Base-by-base conservation (phyloP, 2,797 vertebrate species). In the Gobionotothen gibberifrons region DNA sequence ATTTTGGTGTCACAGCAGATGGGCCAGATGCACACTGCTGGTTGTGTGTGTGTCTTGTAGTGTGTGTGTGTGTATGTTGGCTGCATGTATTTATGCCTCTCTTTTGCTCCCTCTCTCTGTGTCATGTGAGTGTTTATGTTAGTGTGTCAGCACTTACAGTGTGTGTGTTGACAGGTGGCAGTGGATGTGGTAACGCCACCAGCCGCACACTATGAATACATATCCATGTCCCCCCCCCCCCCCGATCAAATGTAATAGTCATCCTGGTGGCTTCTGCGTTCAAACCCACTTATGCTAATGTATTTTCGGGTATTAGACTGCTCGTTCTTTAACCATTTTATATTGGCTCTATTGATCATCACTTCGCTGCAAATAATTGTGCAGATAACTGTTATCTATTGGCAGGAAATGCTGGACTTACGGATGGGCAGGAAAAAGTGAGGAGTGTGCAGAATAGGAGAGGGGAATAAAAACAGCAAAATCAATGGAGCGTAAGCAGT, bases 241-340 rank as follows among this genome's bases (percentile, higher is more conserved):
- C 44, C 44, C 75, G 60, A 61, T 82, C 86, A 79, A 72, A 43
- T 77, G 85, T 88, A 85, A 83, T 76, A 77, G 79, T 76, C 78
- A 78, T 81, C 70, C 66, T 14, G 55, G 68, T 78, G 65, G 80
- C 81, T 78, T 79, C 65, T 69, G 81, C 66, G 48, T 83, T 92
- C 86, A 83, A 77, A 85, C 62, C 86, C 77, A 79, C 72, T 93
- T 92, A 93, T 90, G 90, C 77, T 91, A 92, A 93, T 92, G 78
- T 72, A 4, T 52, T 59, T 82, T 46, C 16, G 48, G 69, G 57
- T 82, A 74, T 85, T 78, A 76, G 69, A 47, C 78, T 62, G 67
- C 63, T 60, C 84, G 78, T 85, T 89, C 86, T 89, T 90, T 86
- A 84, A 89, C 87, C 85, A 58, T 87, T 83, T 91, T 89, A 82